Base-by-base conservation (phyloP, 2,888 invertebrate genomes). In the Conistra vaccinii region DNA sequence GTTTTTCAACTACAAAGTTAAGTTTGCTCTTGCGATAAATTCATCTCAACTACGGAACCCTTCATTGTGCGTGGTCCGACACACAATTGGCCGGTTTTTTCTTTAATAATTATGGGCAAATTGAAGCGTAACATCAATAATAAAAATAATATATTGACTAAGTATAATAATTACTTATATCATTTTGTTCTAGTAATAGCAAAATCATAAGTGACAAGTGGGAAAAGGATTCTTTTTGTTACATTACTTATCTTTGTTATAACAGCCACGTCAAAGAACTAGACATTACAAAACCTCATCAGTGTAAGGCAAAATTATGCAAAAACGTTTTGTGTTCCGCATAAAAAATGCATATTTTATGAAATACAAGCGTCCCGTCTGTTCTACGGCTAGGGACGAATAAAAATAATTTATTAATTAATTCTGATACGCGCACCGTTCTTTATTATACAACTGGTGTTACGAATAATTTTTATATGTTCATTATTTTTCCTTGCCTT, bases 381-480 rank as follows among this genome's bases (percentile, higher is more conserved):
- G 83, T 75, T 85, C 23, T 63, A 51, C 39, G 42, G 69, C 65
- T 60, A n/a, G 62, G 70, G 65, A 73, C 58, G 65, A 76, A 76
- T 76, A 67, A 80, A 85, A 77, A 85, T 85, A 83, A 81, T 79
- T 69, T 62, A 84, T 83, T 78, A 73, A 89, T 88, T 84, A 84
- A 90, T 89, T 90, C 83, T 78, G 75, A 83, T 85, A 89, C 80
- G 84, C 67, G 84, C 78, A 81, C 67, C 76, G 66, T 70, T 78
- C 71, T 74, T 88, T 86, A 85, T 58, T 75, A 81, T 80, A 84
- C 74, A 80, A 71, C 73, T 65, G 80, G 32, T 63, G 57, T 57
- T 29, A 48, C 53, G 53, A 65, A 55, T 79, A 48, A 35, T 57
- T 66, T 70, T 74, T 51, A 69, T 45, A 39, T 39, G 57, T 74